Evolutionary conservation across 2,888 invertebrate genomes (phyloP), one percentile per base, ranked within the genome.

Genomic region (Anthrax anthrax): DNA sequence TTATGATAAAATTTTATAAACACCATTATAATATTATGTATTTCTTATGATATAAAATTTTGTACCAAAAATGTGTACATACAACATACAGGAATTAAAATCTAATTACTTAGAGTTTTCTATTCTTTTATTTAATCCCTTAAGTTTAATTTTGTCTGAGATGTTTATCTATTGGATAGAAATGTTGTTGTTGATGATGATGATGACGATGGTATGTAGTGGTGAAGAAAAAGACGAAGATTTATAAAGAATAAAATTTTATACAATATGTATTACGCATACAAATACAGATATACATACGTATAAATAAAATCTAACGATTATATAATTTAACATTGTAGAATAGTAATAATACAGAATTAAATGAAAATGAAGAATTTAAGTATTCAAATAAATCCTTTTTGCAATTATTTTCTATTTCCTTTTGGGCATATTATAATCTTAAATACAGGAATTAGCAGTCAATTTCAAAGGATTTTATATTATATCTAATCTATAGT

Each of bases 21-120:
- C n/a, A n/a, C n/a, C n/a, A n/a, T n/a, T n/a, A n/a, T n/a, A n/a
- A n/a, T n/a, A n/a, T n/a, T n/a, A n/a, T n/a, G n/a, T n/a, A n/a
- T n/a, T n/a, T n/a, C n/a, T n/a, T n/a, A n/a, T n/a, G n/a, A n/a
- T n/a, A n/a, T n/a, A n/a, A n/a, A n/a, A n/a, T n/a, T n/a, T n/a
- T n/a, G n/a, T n/a, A n/a, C n/a, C n/a, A n/a, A n/a, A n/a, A n/a
- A n/a, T n/a, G n/a, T n/a, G n/a, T n/a, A n/a, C n/a, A n/a, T n/a
- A n/a, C n/a, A n/a, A n/a, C n/a, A n/a, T n/a, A 23, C 8, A 49
- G 44, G 47, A 50, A 51, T 53, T 48, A 36, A 48, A 50, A 54
- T 46, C 50, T 51, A 51, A 48, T 50, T 53, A 50, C 46, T 50
- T 47, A 51, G 51, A 47, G 46, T 42, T 46, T 50, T 43, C 45